A percentile compares a stretch with the other conserved stretches of the same genome.
Conservation (phyloP, 2,888 invertebrate species). For the Steinernema hermaphroditum region DNA sequence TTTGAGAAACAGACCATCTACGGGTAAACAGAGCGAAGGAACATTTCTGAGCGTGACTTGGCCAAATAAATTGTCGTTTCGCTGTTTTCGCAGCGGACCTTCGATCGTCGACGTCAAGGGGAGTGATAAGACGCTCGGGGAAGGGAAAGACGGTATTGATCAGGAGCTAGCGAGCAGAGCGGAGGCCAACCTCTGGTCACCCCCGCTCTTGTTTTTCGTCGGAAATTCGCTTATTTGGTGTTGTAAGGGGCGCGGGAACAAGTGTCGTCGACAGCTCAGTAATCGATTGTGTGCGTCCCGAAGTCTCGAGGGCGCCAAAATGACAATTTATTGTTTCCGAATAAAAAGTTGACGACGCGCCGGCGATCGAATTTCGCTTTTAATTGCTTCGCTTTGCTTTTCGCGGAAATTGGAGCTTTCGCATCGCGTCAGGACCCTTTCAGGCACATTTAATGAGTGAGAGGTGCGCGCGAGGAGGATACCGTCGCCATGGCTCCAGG, state of each 20-base stretch:
- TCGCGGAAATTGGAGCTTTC: background rate
- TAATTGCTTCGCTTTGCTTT: background rate
- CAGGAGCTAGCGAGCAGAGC: background rate
- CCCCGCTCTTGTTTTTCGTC: too few relatives aligned
- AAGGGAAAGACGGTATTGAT: background rate
- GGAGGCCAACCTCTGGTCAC: too few relatives aligned
- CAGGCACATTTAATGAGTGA: background rate
- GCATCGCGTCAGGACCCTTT: background rate
- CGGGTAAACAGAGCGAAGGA: background rate
- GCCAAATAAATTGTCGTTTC: background rate
- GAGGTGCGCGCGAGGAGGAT: background rate
- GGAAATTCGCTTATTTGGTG: slow-evolving; percentile 1
- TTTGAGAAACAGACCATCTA: slow-evolving; percentile 5
- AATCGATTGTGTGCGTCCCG: slow-evolving; percentile 15
- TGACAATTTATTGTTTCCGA: slow-evolving; percentile 21
- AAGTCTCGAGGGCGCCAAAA: background rate
- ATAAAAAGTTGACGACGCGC: slow-evolving; percentile 10
- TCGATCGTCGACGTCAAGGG: background rate
- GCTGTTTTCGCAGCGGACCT: background rate
- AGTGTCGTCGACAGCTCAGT: slow-evolving; percentile 12
- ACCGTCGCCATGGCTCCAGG: slow-evolving; percentile 12
- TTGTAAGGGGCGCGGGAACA: background rate
- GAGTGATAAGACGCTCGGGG: background rate
- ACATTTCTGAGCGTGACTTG: background rate
- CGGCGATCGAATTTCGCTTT: slow-evolving; percentile 8